A percentile compares a stretch with the other conserved stretches of the same genome.
phyloP scores from a whole-genome alignment of 2,888 invertebrate genomes.

The Drosophila leonis region DNA sequence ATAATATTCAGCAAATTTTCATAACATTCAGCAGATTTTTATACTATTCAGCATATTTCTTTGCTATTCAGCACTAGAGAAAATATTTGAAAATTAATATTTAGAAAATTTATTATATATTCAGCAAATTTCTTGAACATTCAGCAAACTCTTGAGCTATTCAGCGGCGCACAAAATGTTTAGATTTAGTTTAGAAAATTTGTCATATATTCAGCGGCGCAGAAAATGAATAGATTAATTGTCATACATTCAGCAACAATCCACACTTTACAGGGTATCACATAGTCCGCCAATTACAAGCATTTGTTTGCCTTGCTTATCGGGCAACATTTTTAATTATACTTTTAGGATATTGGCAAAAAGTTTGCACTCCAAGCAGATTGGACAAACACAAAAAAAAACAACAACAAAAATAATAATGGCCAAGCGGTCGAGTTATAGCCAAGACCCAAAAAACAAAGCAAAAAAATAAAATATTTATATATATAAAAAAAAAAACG shows the following conservation, averaged over 20 bases:
- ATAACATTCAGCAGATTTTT: neutral
- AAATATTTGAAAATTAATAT: too few species aligned
- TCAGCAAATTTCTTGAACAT: neutral
- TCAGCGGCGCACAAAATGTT: too few species aligned
- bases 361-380: constrained; percentile 40
- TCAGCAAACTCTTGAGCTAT: neutral
- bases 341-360: constrained; percentile 62
- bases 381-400: constrained; percentile 24
- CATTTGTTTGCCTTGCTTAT: constrained; percentile 12
- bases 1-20: too few species aligned
- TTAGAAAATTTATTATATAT: too few species aligned
- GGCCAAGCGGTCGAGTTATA: constrained; percentile 37
- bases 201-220: neutral
- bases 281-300: neutral
- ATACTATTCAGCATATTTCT: too few species aligned
- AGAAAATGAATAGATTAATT: neutral
- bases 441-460: constrained; percentile 14
- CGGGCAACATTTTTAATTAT: constrained; percentile 66
- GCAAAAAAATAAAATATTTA: neutral
- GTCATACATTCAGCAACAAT: neutral
- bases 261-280: neutral
- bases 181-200: too few species aligned
- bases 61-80: too few species aligned
- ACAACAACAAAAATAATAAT: constrained; percentile 46
- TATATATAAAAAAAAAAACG: constrained; percentile 4